phyloP scores from a whole-genome alignment of 2,797 vertebrate genomes.

The Peromyscus eremicus region DNA sequence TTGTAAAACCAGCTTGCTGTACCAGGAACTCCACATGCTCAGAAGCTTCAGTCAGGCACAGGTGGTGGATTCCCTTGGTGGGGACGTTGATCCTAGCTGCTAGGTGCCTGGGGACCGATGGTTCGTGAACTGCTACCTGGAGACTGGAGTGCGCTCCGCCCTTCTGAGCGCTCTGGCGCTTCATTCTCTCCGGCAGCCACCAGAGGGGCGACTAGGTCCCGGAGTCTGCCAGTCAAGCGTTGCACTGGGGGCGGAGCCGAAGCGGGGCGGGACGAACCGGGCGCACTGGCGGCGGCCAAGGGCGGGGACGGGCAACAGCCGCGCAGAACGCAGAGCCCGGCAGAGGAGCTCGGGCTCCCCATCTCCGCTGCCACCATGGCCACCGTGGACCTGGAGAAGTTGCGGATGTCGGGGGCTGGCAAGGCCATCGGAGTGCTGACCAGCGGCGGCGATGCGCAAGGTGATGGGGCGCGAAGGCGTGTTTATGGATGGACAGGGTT shows the following conservation, averaged over 20 bases:
- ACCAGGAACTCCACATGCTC: not conserved
- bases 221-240: not conserved
- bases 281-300: not conserved
- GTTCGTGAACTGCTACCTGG: too few species aligned
- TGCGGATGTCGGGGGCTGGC: conserved; percentile 93
- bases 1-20: not conserved
- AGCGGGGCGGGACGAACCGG: not conserved
- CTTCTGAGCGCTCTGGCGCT: not conserved
- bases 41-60: not conserved
- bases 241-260: not conserved
- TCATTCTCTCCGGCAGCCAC: not conserved
- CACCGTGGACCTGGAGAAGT: conserved; percentile 92
- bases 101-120: not conserved
- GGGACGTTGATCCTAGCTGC: not conserved
- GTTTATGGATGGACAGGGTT: not conserved
- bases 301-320: conserved; percentile 40
- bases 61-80: not conserved
- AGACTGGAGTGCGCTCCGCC: not conserved
- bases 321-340: not conserved
- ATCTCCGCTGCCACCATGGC: conserved; percentile 79
- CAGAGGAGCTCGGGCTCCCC: not conserved
- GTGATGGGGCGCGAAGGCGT: conserved; percentile 81
- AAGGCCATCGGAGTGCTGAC: conserved; percentile 95
- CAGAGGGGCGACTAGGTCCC: not conserved
- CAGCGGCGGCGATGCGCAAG: conserved; percentile 98